Evolutionary conservation across 2,888 invertebrate species (phyloP), one percentile per base, ranked within the genome.

Genomic region (Aspidapion aeneum): DNA sequence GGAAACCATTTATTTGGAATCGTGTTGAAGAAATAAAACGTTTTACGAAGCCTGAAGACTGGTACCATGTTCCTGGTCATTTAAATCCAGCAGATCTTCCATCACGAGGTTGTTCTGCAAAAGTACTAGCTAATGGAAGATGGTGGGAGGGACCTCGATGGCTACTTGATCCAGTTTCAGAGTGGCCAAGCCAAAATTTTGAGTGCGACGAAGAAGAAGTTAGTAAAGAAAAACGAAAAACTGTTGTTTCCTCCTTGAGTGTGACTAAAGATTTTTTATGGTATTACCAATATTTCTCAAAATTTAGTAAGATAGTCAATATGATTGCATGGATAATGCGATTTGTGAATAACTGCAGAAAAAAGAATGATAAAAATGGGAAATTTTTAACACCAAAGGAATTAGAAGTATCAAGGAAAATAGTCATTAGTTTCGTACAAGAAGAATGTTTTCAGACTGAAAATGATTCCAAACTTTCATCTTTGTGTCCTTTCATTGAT

Each of bases 1-100:
- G 17, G 35, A n/a, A 57, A 64, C 16, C 48, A 19, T 66, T 64
- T 64, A 61, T 67, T 1, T 55, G 58, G 51, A 64, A 63, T 21
- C 16, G 62, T 62, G n/a, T 58, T 60, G 21, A 54, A 56, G 55
- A 63, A 52, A 65, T 63, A 18, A 21, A 18, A 48, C 54, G 51
- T 21, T 55, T 21, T 70, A 70, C 57, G n/a, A 20, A 1, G 50
- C 56, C 12, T 18, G 62, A 48, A 48, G 20, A 52, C 17, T 65
- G 63, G 63, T 9, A 55, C 2, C 54, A 63, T 63, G 52, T 63
- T 19, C 65, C 65, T 3, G 65, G 63, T 16, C 18, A 20, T 1
- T 1, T 49, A 18, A 65, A 63, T 57, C 63, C 63, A 18, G 65
- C 57, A 17, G 65, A 64, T 21, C 18, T 64, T n/a, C 54, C 58